phyloP scores from a whole-genome alignment of 2,797 vertebrate species.

The Bradypodion pumilum region DNA sequence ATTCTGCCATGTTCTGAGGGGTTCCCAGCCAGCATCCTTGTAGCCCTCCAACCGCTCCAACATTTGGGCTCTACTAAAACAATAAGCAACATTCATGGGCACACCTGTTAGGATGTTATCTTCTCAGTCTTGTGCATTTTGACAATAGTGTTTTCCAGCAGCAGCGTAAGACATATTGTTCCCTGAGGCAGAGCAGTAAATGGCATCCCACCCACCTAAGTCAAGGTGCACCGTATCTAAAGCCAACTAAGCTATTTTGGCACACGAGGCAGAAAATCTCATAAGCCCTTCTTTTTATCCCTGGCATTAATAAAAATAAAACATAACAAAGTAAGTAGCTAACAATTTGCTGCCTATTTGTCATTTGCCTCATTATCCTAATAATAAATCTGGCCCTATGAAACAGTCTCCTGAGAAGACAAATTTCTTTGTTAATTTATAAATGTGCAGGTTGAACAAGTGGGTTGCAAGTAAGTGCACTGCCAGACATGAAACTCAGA shows the following conservation, averaged over 20 bases:
- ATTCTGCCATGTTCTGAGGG: too few relatives aligned
- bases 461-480: too few relatives aligned
- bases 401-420: not conserved
- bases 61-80: not conserved
- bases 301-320: too few relatives aligned
- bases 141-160: not conserved
- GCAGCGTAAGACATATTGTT: not conserved
- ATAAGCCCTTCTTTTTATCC: too few relatives aligned
- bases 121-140: not conserved
- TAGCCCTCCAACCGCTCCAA: too few relatives aligned
- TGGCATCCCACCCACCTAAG: not conserved
- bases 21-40: too few relatives aligned
- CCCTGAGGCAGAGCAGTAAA: not conserved
- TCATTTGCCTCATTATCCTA: not conserved
- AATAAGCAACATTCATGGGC: not conserved
- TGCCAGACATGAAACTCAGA: not conserved
- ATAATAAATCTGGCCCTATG: not conserved
- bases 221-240: not conserved
- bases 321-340: not conserved
- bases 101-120: not conserved
- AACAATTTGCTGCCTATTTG: too few relatives aligned
- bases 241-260: not conserved
- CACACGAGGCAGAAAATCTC: not conserved
- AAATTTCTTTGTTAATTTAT: not conserved
- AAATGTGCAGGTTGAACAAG: not conserved